Conservation (phyloP, 2,797 vertebrate species). For the Mormyrus proboscirostris region DNA sequence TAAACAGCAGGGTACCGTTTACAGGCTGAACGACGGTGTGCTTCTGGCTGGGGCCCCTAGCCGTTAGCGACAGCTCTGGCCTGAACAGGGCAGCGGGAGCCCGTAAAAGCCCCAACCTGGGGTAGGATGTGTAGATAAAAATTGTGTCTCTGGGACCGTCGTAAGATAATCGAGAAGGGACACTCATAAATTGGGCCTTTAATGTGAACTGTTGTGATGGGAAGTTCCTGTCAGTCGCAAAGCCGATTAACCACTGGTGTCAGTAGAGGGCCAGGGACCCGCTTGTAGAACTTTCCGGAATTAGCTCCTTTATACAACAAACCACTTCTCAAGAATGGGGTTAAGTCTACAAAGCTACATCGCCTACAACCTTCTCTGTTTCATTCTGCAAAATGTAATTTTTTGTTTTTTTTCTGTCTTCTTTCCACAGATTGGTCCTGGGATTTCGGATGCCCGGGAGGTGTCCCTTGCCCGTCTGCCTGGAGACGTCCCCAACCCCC, state of each 20-base stretch:
- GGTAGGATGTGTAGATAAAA: not conserved
- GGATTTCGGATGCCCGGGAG: not conserved
- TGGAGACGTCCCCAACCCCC: not conserved
- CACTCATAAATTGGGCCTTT: not conserved
- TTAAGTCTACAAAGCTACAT: not conserved
- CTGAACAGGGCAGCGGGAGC: not conserved
- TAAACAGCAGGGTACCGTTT: not conserved
- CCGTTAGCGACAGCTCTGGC: not conserved
- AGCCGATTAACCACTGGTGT: not conserved
- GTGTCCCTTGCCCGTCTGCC: not conserved
- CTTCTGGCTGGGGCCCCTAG: not conserved
- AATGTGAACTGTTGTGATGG: not conserved
- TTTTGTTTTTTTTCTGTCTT: not conserved
- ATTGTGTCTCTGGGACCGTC: not conserved
- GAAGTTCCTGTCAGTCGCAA: not conserved
- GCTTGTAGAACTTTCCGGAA: constrained; percentile 1
- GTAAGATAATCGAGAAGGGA: not conserved
- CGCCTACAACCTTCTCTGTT: not conserved
- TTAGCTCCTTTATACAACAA: not conserved
- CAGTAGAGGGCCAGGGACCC: not conserved
- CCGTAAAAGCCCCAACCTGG: not conserved
- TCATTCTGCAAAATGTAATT: not conserved
- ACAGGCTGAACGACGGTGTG: not conserved
- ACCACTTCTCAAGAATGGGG: not conserved
- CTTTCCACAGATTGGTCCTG: constrained; percentile 1